Evolutionary conservation across 2,888 invertebrate species (phyloP).

Genomic region (Trissolcus brochymenae): DNA sequence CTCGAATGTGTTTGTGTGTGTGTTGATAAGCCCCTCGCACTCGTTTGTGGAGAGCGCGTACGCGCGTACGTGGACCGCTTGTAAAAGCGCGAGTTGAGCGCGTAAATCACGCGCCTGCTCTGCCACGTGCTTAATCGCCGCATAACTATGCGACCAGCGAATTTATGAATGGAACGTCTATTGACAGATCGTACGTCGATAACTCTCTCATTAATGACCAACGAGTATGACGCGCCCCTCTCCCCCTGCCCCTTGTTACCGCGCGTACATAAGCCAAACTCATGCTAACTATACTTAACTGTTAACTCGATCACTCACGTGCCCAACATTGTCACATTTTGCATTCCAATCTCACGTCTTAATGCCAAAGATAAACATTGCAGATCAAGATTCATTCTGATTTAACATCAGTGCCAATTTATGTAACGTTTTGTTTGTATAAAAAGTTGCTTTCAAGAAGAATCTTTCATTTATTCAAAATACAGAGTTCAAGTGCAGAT

Average conservation of each 20-base stretch:
- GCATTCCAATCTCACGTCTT: conserved; percentile 1
- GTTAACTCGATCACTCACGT: conserved; percentile 36
- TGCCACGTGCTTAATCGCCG: conserved; percentile 66
- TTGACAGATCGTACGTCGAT: conserved; percentile 70
- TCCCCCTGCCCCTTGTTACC: neutral
- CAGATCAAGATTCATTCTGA: no score
- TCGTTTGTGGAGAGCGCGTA: neutral
- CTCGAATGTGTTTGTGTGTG: neutral
- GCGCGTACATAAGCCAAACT: conserved; percentile 13
- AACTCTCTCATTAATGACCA: conserved; percentile 44
- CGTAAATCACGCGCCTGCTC: conserved; percentile 47
- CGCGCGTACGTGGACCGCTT: conserved; percentile 37
- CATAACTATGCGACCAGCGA: conserved; percentile 66
- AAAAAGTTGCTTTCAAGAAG: no score
- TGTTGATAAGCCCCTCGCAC: no score
- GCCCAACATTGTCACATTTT: conserved; percentile 7
- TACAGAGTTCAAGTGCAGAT: no score
- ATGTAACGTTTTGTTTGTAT: no score
- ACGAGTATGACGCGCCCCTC: conserved; percentile 21
- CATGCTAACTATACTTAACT: conserved; percentile 11
- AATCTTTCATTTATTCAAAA: no score
- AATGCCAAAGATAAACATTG: neutral
- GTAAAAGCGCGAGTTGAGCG: conserved; percentile 41
- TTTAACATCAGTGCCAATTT: no score
- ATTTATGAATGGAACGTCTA: conserved; percentile 71